phyloP scores from a whole-genome alignment of 2,113 vertebrate genomes.

The Oryzias celebensis region DNA sequence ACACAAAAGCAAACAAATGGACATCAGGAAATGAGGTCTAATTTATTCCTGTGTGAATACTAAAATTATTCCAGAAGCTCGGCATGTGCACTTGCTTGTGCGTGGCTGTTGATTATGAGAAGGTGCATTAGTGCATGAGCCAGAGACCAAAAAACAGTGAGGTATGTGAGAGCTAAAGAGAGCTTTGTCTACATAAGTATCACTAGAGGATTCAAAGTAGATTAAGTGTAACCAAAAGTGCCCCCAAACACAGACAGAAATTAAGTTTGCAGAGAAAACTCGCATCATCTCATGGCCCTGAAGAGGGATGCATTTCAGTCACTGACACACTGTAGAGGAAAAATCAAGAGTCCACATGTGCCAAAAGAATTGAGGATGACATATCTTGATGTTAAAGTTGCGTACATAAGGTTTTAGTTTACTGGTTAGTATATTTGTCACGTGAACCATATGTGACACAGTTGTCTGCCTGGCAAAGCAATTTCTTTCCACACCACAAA shows the following conservation, averaged over 20 bases:
- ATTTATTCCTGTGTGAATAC: conserved; percentile 54
- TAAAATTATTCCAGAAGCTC: conserved; percentile 25
- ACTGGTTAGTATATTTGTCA: conserved; percentile 24
- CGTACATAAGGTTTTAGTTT: conserved; percentile 5
- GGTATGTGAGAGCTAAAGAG: conserved; percentile 5
- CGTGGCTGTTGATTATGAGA: conserved; percentile 15
- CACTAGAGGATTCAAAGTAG: conserved; percentile 42
- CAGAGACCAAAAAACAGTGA: conserved; percentile 12
- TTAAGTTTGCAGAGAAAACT: conserved; percentile 30
- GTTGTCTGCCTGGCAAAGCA: conserved; percentile 43
- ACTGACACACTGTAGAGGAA: conserved; percentile 23
- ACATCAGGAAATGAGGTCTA: conserved; percentile 31
- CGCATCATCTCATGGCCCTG: conserved; percentile 17
- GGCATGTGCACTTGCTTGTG: conserved; percentile 7
- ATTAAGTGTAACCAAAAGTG: conserved; percentile 50
- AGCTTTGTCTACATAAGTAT: conserved; percentile 19
- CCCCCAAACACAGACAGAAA: conserved; percentile 21
- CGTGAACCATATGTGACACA: conserved; percentile 21
- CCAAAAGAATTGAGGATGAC: neutral
- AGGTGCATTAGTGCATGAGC: conserved; percentile 29
- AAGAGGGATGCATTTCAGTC: conserved; percentile 24
- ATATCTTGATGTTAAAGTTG: conserved; percentile 8
- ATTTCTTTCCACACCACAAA: conserved; percentile 50
- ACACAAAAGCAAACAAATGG: conserved; percentile 6
- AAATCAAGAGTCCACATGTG: conserved; percentile 7